Base-by-base conservation (phyloP, 2,888 invertebrate species). In the Myathropa florea region DNA sequence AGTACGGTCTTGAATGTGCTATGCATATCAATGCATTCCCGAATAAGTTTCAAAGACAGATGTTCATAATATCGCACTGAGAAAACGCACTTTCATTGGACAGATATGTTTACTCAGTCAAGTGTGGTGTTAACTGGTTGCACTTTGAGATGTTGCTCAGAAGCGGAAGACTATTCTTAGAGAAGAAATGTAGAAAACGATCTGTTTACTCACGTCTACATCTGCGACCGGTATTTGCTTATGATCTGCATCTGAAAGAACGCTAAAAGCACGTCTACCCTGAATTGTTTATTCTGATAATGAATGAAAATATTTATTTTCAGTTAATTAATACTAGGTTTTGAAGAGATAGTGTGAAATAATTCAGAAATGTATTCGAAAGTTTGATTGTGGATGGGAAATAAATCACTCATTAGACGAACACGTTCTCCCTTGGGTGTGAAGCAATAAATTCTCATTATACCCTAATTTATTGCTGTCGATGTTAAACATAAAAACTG, bases 371-470 rank as follows among this genome's bases (percentile, higher is more conserved):
- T 33, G 33, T 33, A 33, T 70, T 78, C 23, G 63, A 78, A 59
- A 71, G 39, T 70, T 70, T 36, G 24, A 60, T 53, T 81, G 23
- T 46, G 46, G 30, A 39, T 59, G 36, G 14, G 24, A 65, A 53
- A 70, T 64, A 59, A 70, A 70, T 76, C 36, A 76, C 30, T 76
- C 53, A 26, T 33, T 76, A 39, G 59, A 64, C 28, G 46, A 46
- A 26, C 30, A 18, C 14, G 18, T 53, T 53, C 63, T n/a, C 63
- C 64, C 55, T 18, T 36, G 36, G 36, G 21, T 65, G 26, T 59
- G n/a, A 26, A 30, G 39, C 39, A 21, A 65, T 75, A 75, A 59
- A 65, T 67, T 68, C 60, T 76, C 60, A 67, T 76, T 76, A 30
- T 30, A 24, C 3, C 0, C 39, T 60, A 60, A 60, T 68, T 60